phyloP scores from a whole-genome alignment of 2,888 invertebrate genomes.

The Ophion costatus region DNA sequence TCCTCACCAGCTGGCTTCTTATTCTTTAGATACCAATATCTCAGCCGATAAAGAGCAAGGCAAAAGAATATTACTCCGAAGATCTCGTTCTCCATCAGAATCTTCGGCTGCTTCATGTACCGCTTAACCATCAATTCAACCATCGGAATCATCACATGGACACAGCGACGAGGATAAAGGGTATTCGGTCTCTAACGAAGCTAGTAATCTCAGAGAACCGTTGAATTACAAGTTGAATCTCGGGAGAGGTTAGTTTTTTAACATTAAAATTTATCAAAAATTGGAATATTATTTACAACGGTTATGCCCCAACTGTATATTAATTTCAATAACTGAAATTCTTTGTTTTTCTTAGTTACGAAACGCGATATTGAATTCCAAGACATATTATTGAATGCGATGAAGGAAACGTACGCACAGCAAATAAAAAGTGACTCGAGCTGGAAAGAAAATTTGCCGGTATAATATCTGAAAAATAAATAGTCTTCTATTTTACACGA shows the following conservation, averaged over 20 bases:
- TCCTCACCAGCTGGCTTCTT: background rate
- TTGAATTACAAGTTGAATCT: background rate
- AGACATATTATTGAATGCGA: background rate
- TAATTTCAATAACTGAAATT: background rate
- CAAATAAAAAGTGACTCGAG: background rate
- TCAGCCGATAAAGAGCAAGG: background rate
- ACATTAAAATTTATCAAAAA: background rate
- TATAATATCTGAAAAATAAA: background rate
- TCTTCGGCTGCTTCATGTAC: background rate
- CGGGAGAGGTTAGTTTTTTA: background rate
- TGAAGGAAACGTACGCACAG: background rate
- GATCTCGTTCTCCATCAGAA: background rate
- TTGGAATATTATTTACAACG: background rate
- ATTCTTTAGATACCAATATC: background rate
- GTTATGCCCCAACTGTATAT: background rate
- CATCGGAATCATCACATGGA: background rate
- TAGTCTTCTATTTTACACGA: background rate
- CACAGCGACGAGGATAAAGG: background rate
- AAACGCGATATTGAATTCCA: conserved; percentile 5
- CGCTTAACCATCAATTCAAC: background rate
- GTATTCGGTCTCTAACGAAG: background rate
- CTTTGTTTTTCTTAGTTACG: background rate
- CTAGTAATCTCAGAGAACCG: background rate
- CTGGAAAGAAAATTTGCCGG: background rate
- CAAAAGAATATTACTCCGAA: background rate